Evolutionary conservation across 2,113 vertebrate species (phyloP).

Genomic region (Lophura nycthemera): DNA sequence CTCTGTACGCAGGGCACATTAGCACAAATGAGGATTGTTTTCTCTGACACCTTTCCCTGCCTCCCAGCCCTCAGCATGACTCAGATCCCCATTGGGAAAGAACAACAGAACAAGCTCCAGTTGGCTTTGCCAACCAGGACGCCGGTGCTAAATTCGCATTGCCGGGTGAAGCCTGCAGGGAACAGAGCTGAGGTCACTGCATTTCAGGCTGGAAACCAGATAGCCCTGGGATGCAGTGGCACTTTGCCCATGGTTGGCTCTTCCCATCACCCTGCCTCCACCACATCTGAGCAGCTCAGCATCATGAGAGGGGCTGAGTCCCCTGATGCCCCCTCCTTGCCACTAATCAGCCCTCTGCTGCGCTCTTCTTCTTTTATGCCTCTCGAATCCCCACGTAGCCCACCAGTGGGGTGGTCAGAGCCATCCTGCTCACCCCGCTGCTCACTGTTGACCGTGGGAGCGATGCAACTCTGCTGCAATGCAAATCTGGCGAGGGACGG

Average conservation of each 20-base stretch:
- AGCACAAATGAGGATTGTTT: not conserved
- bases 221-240: not conserved
- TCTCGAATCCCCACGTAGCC: rapidly evolving
- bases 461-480: not conserved
- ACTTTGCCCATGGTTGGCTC: not conserved
- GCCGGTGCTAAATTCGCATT: not conserved
- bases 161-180: not conserved
- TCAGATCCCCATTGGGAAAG: not conserved
- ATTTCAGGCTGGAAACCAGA: conserved; percentile 2
- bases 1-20: not conserved
- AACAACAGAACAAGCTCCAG: not conserved
- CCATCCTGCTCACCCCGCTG: not conserved
- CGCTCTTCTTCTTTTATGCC: not conserved
- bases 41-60: conserved; percentile 15
- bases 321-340: rapidly evolving
- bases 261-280: not conserved
- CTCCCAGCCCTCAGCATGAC: not conserved
- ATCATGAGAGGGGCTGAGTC: not conserved
- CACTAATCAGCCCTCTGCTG: not conserved
- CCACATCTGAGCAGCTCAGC: not conserved
- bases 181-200: not conserved
- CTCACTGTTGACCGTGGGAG: not conserved
- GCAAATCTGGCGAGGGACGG: not conserved
- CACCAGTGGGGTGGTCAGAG: not conserved
- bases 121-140: not conserved